Base-by-base conservation (phyloP, 2,113 vertebrate species). In the Pungitius pungitius region DNA sequence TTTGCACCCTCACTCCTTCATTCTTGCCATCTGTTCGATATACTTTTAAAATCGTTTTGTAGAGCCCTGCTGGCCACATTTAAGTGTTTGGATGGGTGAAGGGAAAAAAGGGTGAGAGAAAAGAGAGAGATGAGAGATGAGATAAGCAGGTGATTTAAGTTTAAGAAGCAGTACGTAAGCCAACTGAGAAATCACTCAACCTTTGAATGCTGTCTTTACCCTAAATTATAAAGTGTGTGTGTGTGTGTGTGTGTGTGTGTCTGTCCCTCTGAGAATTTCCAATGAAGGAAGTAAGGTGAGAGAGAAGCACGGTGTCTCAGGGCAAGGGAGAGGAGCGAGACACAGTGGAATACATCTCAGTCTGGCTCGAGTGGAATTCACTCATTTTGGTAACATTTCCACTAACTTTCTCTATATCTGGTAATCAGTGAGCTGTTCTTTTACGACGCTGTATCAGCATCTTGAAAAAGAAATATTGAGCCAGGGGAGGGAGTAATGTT, bases 141-240 rank as follows among this genome's bases (percentile, higher is more conserved):
- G 58, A 75, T 61, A 66, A 80, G 77, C 61, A 68, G 78, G 63
- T 78, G 79, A 84, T 83, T 58, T 64, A 47, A 35, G 54, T 71
- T 81, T 85, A 80, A 85, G 74, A 86, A 80, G 68, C 75, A 80
- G 75, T 60, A 62, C 33, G 54, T 75, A 77, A 49, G 55, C 61
- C 65, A 68, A 22, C 80, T 33, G 43, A 43, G 66, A 79, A 85
- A 79, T 81, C 82, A 70, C 60, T 80, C 59, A 75, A 39, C 58
- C 80, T 88, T 86, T 86, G 77, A 82, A 78, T 69, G 42, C 71
- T 42, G 69, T 82, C 83, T 77, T 67, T 79, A 78, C 69, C 62
- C 45, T 27, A 71, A 63, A 70, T 71, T 68, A 78, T 70, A 60
- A 74, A 75, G 80, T 24, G 47, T 49, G 55, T 65, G 45, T 56